A percentile compares a stretch with the other conserved stretches of the same genome.
Conservation (phyloP, 2,888 invertebrate species). For the Meta bourneti region DNA sequence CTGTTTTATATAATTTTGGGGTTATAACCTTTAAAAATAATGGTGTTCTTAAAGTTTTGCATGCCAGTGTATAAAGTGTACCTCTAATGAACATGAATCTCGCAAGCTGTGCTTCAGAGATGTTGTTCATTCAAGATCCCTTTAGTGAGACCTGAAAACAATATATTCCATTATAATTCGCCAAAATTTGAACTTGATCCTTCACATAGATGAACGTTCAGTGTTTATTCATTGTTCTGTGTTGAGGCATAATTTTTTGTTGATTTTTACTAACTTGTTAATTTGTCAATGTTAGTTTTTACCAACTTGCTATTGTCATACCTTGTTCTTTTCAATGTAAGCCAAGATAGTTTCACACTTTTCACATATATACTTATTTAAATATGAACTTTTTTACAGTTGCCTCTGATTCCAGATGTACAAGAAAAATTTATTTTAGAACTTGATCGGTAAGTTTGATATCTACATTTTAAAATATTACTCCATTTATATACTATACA, state of each 20-base stretch:
- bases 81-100: no score
- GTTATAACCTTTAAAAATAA: no score
- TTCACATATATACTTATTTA: not conserved
- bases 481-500: not conserved
- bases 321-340: not conserved
- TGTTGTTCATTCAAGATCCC: no score
- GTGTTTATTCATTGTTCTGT: not conserved
- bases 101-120: no score
- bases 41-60: no score
- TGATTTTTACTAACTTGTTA: not conserved
- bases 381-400: constrained; percentile 4
- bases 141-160: no score
- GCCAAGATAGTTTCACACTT: not conserved
- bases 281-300: not conserved
- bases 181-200: no score
- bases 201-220: no score
- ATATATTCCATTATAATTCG: no score
- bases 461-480: not conserved
- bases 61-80: no score
- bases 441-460: constrained; percentile 24
- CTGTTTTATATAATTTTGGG: no score
- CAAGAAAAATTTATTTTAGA: constrained; percentile 41
- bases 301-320: not conserved
- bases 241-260: not conserved
- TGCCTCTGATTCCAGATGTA: constrained; percentile 21